phyloP scores from a whole-genome alignment of 2,113 vertebrate genomes.

The Alethe diademata region DNA sequence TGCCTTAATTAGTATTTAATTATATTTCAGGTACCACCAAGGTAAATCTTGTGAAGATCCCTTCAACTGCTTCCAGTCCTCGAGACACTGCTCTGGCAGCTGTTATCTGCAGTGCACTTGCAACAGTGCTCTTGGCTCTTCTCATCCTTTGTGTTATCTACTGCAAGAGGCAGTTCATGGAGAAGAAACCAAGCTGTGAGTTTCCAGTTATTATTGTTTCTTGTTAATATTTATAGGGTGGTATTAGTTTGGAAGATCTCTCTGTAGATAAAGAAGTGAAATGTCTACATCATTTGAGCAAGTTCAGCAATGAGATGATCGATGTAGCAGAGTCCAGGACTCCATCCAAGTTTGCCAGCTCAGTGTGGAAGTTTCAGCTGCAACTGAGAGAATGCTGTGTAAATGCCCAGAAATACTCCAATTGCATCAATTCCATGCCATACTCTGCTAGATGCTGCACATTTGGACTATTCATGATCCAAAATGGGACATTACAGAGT shows the following conservation, averaged over 20 bases:
- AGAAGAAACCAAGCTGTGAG: conserved; percentile 94
- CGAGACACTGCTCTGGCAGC: conserved; percentile 92
- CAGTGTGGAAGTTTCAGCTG: neutral
- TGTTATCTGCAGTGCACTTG: conserved; percentile 93
- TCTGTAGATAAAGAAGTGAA: neutral
- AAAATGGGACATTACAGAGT: neutral
- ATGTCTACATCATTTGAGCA: neutral
- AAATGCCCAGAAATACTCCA: neutral
- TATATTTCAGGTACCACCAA: conserved; percentile 83
- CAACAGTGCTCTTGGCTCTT: conserved; percentile 91
- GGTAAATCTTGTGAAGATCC: conserved; percentile 92
- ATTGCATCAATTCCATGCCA: neutral
- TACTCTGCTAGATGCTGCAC: neutral
- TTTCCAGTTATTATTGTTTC: neutral
- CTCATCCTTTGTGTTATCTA: conserved; percentile 95
- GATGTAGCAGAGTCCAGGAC: neutral
- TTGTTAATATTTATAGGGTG: neutral
- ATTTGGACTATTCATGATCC: neutral
- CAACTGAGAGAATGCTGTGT: neutral
- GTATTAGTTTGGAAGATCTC: neutral
- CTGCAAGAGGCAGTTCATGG: conserved; percentile 95
- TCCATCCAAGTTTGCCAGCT: neutral
- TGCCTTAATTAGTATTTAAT: neutral
- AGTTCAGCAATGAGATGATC: neutral
- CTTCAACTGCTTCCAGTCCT: conserved; percentile 86